Conservation (phyloP, 2,113 vertebrate species). For the Pholis gunnellus region DNA sequence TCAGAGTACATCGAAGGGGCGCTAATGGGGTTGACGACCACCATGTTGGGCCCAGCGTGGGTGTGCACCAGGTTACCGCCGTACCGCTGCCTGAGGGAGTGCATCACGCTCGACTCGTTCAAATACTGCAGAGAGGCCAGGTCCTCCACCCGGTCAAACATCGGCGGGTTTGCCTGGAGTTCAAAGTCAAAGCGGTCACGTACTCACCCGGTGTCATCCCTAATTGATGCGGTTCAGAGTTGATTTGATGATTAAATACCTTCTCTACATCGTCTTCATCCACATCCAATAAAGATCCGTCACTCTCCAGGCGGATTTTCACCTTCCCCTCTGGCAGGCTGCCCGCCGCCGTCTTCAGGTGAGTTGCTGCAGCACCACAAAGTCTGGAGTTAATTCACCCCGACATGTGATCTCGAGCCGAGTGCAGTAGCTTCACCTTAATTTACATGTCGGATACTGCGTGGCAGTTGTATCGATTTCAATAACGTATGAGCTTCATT, state of each 20-base stretch:
- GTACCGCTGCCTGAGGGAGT: slow-evolving; percentile 93
- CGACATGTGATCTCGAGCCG: slow-evolving; percentile 32
- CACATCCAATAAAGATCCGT: slow-evolving; percentile 93
- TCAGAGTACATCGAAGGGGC: slow-evolving; percentile 96
- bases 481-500: slow-evolving; percentile 43
- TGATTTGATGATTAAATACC: slow-evolving; percentile 83
- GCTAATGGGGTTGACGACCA: slow-evolving; percentile 94
- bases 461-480: slow-evolving; percentile 29
- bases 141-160: slow-evolving; percentile 92
- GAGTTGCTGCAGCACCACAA: slow-evolving; percentile 86
- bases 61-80: slow-evolving; percentile 94
- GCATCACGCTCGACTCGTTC: slow-evolving; percentile 95
- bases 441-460: slow-evolving; percentile 36
- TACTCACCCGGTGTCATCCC: background rate
- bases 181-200: slow-evolving; percentile 51
- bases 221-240: slow-evolving; percentile 60
- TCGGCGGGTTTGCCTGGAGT: slow-evolving; percentile 91
- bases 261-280: slow-evolving; percentile 98
- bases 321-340: slow-evolving; percentile 93
- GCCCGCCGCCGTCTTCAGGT: slow-evolving; percentile 87
- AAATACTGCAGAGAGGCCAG: slow-evolving; percentile 94
- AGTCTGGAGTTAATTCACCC: slow-evolving; percentile 47
- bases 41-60: slow-evolving; percentile 91
- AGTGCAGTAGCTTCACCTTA: slow-evolving; percentile 36
- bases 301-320: slow-evolving; percentile 94